Percentiles rank a stretch among this genome's conserved stretches.
Evolutionary conservation across 2,113 vertebrate genomes (phyloP).

Genomic region (Bubo bubo): DNA sequence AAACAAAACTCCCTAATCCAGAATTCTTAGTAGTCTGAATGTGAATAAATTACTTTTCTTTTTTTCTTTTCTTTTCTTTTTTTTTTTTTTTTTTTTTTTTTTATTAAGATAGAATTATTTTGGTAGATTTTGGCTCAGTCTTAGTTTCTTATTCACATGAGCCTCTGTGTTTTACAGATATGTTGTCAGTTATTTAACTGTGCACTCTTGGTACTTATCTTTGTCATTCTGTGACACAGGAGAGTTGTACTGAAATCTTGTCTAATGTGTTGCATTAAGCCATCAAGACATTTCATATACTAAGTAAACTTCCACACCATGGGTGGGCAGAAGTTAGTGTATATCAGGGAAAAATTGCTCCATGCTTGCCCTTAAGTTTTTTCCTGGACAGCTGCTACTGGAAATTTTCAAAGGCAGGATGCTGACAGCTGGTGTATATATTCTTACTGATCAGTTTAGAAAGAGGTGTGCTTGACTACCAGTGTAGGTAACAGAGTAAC

Average conservation of each 20-base stretch:
- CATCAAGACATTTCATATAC: neutral
- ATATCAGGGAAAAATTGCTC: neutral
- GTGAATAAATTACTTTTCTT: too few relatives aligned
- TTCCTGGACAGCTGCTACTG: neutral
- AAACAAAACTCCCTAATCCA: neutral
- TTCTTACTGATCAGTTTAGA: neutral
- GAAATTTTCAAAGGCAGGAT: neutral
- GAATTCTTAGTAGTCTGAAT: neutral
- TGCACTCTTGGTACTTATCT: neutral
- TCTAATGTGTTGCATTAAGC: neutral
- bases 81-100: neutral
- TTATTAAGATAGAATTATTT: neutral
- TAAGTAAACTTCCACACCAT: neutral
- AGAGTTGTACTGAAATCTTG: neutral
- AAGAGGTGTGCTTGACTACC: accelerated
- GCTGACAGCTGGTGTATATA: neutral
- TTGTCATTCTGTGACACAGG: neutral
- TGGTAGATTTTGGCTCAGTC: neutral
- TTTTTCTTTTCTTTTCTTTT: neutral
- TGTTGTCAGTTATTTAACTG: neutral
- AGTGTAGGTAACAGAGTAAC: neutral
- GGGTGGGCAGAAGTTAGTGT: accelerated
- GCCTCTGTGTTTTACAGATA: neutral
- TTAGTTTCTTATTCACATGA: neutral
- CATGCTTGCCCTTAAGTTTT: neutral